Evolutionary conservation across 2,888 invertebrate species (phyloP).

Genomic region (Parnassius mnemosyne): DNA sequence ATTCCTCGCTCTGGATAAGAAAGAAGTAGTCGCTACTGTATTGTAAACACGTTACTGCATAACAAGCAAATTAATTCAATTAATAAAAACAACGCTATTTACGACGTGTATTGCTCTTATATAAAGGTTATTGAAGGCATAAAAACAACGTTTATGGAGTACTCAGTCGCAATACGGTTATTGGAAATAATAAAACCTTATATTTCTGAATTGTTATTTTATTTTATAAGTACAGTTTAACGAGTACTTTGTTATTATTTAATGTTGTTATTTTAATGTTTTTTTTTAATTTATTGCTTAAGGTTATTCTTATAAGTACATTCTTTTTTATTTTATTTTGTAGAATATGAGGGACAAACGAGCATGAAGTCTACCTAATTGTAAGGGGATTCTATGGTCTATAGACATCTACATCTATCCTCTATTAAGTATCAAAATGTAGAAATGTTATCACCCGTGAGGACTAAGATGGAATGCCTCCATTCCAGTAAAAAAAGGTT

Average conservation of each 20-base stretch:
- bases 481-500: no score
- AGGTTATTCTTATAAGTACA: no score
- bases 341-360: no score
- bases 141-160: constrained; percentile 18
- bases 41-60: constrained; percentile 6
- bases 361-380: no score
- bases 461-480: no score
- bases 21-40: constrained; percentile 1
- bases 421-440: no score
- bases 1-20: constrained; percentile 1
- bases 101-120: constrained; percentile 3
- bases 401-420: no score
- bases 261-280: no score
- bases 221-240: constrained; percentile 12
- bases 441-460: no score
- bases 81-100: constrained; percentile 20
- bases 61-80: constrained; percentile 23
- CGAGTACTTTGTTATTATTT: background rate
- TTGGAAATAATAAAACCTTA: constrained; percentile 18
- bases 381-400: no score
- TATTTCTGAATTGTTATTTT: constrained; percentile 15
- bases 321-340: no score
- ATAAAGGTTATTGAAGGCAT: constrained; percentile 15
- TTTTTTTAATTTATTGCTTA: no score
- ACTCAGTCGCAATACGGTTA: constrained; percentile 7